A percentile compares a stretch with the other conserved stretches of the same genome.
Evolutionary conservation across 2,113 vertebrate species (phyloP).

Genomic region (Motacilla alba): DNA sequence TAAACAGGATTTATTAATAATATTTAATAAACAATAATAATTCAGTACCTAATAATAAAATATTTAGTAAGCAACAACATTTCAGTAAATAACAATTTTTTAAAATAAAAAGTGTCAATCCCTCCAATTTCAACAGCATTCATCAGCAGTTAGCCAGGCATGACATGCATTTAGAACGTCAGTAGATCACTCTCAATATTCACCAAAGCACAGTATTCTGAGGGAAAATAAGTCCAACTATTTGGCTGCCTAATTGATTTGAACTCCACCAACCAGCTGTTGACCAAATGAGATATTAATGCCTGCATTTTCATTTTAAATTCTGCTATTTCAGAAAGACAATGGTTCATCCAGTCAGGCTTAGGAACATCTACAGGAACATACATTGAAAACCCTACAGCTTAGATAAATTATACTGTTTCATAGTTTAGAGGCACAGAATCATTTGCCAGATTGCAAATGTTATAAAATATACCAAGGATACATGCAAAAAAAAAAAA

Average conservation of each 20-base stretch:
- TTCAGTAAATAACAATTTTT: neutral
- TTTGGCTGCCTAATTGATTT: neutral
- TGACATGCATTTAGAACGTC: neutral
- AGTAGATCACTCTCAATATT: neutral
- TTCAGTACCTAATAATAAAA: neutral
- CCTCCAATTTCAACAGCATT: neutral
- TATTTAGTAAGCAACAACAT: neutral
- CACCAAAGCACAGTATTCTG: neutral
- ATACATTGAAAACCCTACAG: neutral
- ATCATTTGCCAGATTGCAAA: neutral
- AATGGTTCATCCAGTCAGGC: neutral
- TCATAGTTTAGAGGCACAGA: neutral
- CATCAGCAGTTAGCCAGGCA: neutral
- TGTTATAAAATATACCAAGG: neutral
- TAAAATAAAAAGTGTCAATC: neutral
- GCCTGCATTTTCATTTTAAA: neutral
- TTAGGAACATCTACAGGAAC: neutral
- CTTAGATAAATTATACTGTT: neutral
- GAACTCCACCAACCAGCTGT: neutral
- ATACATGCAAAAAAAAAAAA: neutral
- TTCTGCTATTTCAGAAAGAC: neutral
- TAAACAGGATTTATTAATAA: neutral
- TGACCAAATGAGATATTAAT: neutral
- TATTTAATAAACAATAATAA: neutral
- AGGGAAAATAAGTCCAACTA: neutral